A percentile compares a stretch with the other conserved stretches of the same genome.
These are phyloP conservation scores for Stomatorhinus ivindoensis DNA, from an alignment of 2,113 vertebrate genomes.

Conservation along the genomic window DNA sequence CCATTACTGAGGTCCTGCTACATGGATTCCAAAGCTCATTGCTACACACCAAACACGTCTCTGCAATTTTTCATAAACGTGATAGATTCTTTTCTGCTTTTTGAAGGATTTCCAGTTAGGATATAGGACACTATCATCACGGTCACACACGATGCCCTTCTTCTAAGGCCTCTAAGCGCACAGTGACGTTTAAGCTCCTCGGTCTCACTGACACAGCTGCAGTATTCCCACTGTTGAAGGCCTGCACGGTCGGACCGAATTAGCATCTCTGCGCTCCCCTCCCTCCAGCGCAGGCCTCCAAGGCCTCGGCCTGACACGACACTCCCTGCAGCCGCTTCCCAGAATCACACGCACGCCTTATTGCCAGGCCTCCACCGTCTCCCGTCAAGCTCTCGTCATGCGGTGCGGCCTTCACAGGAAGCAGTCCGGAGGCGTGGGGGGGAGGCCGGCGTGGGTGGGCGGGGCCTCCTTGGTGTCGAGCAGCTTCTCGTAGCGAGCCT, in stretches of 20 bases:
- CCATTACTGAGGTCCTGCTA: neutral
- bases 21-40: neutral
- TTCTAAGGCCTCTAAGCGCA: neutral
- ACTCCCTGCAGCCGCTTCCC: neutral
- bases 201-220: neutral
- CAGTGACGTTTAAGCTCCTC: neutral
- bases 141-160: neutral
- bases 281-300: neutral
- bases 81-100: neutral
- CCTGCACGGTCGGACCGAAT: neutral
- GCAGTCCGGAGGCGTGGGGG: neutral
- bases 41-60: neutral
- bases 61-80: neutral
- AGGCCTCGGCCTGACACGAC: neutral
- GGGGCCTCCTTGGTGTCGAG: conserved; percentile 48
- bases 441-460: conserved; percentile 29
- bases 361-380: neutral
- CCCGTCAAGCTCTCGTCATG: neutral
- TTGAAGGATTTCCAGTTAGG: neutral
- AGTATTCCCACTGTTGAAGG: neutral
- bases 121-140: neutral
- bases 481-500: conserved; percentile 69
- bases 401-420: neutral
- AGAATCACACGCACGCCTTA: neutral
- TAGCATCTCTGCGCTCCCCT: neutral